Base-by-base conservation (phyloP, 2,797 vertebrate species). In the Centropyge bicolor region DNA sequence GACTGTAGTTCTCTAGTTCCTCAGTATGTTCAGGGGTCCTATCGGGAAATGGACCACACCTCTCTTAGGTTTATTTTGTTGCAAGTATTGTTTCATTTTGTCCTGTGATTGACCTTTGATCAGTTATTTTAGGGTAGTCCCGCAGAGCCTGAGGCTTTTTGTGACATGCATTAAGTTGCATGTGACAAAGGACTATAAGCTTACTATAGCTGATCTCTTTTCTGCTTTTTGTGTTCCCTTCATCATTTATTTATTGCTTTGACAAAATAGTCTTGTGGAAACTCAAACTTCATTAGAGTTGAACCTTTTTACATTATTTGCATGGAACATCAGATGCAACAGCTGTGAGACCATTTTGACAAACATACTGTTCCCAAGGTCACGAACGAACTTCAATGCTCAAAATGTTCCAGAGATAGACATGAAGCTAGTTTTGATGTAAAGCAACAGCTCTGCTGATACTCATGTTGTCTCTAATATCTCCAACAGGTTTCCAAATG, bases 401-500 rank as follows among this genome's bases (percentile, higher is more conserved):
- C 20, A 68, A 36, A 24, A 8, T 59, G 17, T 49, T 62, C 3
- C n/a, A 19, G 31, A 6, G 6, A 60, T 14, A 20, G 48, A 52
- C 19, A 41, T 36, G 1, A 54, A 69, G 48, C 19, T 13, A 20
- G 2, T 20, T 19, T 31, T 19, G 5, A 8, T 70, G 6, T 59
- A 22, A 46, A 69, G 31, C 22, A 49, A 19, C n/a, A 68, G 27
- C 24, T 70, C 17, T 67, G 13, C 19, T 51, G 13, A 12, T n/a
- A 24, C 6, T 81, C 16, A 76, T 68, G 7, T 57, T 67, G 65
- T 59, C 22, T 72, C 14, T 49, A 16, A 59, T 68, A 2, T 82
- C 51, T 82, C 64, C 74, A 7, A 8, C 86, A 96, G 96, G 94
- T 96, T 62, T 38, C 63, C 46, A 95, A 89, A 67, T 96, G 96